Conservation (phyloP, 2,888 invertebrate genomes). For the Agriopis marginaria region DNA sequence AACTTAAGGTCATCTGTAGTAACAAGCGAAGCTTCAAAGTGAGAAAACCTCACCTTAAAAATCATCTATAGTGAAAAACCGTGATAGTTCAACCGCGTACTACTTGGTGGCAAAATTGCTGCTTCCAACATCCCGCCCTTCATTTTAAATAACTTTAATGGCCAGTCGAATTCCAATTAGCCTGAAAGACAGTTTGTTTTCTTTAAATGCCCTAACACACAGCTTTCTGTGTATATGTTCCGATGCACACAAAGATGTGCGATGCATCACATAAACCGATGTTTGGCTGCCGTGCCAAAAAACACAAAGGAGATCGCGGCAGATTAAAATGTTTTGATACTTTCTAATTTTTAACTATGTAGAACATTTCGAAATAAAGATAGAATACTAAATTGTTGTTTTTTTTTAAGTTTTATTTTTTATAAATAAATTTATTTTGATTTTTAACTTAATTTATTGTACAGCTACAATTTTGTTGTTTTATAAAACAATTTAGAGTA, state of each 20-base stretch:
- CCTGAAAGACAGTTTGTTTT: slow-evolving; percentile 52
- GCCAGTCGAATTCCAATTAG: slow-evolving; percentile 39
- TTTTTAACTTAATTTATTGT: no score
- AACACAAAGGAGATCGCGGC: slow-evolving; percentile 71
- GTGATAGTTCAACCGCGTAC: no score
- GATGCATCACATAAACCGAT: slow-evolving; percentile 79
- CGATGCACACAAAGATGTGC: slow-evolving; percentile 50
- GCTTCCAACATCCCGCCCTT: not conserved
- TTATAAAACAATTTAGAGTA: no score
- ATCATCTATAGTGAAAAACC: no score
- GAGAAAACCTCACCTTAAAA: no score
- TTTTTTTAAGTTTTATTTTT: no score
- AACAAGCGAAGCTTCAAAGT: no score
- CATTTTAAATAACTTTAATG: not conserved
- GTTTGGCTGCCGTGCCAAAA: slow-evolving; percentile 84
- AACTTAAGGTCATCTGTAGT: no score
- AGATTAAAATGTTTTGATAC: slow-evolving; percentile 63
- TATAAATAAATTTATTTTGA: no score
- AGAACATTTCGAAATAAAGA: not conserved
- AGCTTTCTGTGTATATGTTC: slow-evolving; percentile 54
- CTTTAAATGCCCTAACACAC: slow-evolving; percentile 49
- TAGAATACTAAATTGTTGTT: no score
- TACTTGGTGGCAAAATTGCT: no score
- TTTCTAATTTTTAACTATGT: slow-evolving; percentile 44
- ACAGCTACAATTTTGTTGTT: no score